phyloP scores from a whole-genome alignment of 1,140 invertebrate genomes.

The Riptortus pedestris region DNA sequence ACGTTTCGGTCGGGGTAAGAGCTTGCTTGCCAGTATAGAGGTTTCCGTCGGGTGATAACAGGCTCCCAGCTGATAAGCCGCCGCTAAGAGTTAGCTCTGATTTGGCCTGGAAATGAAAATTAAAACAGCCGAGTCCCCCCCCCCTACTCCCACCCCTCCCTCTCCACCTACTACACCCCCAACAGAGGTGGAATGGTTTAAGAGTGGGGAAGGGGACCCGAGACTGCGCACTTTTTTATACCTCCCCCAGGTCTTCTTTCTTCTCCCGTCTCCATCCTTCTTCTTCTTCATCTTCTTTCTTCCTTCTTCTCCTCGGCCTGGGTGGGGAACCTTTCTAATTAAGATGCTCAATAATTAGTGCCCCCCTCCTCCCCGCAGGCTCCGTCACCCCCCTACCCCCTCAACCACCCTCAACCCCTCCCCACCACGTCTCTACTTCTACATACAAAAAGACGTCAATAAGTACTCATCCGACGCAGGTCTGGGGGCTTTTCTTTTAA shows the following conservation, averaged over 20 bases:
- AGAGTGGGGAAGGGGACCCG: background rate
- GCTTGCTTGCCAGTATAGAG: background rate
- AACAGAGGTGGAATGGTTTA: background rate
- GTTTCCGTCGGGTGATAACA: background rate
- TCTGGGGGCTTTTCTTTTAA: background rate
- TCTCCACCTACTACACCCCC: no score
- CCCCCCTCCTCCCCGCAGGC: background rate
- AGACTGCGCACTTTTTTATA: slow-evolving; percentile 10
- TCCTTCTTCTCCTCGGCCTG: slow-evolving; percentile 1
- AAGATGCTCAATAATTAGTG: slow-evolving; percentile 17
- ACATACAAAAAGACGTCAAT: slow-evolving; percentile 13
- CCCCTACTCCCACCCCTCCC: background rate
- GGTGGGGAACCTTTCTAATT: slow-evolving; percentile 6
- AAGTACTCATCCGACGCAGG: slow-evolving; percentile 1
- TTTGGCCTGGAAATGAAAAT: slow-evolving; percentile 12
- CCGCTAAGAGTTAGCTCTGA: slow-evolving; percentile 8
- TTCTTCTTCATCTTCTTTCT: background rate
- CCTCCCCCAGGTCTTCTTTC: background rate
- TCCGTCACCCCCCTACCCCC: background rate
- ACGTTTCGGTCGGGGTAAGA: background rate
- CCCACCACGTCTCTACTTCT: background rate
- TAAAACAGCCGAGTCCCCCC: background rate
- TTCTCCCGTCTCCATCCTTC: background rate
- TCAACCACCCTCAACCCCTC: background rate
- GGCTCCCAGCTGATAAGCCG: slow-evolving; percentile 1